Evolutionary conservation across 2,888 invertebrate genomes (phyloP).

Genomic region (Ditula angustiorana): DNA sequence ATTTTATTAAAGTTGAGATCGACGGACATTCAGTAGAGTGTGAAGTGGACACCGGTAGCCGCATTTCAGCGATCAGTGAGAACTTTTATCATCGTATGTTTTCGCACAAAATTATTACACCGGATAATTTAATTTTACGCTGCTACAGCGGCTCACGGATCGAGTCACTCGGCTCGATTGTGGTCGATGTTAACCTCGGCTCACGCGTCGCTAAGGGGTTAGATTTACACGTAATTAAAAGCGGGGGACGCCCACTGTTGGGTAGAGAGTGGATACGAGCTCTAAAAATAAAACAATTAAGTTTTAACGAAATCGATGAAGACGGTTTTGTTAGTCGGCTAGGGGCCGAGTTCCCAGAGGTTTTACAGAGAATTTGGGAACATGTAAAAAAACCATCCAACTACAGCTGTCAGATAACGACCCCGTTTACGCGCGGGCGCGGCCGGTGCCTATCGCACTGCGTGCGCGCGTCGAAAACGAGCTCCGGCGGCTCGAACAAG

Average conservation of each 20-base stretch:
- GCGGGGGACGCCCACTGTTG: background rate
- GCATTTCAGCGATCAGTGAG: too few relatives aligned
- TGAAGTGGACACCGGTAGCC: too few relatives aligned
- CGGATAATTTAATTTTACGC: too few relatives aligned
- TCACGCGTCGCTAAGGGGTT: too few relatives aligned
- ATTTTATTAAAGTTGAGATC: constrained; percentile 17
- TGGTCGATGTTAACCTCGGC: too few relatives aligned
- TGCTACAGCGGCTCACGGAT: too few relatives aligned
- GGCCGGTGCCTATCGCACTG: constrained; percentile 39
- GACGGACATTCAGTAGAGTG: too few relatives aligned
- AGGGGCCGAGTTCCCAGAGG: constrained; percentile 28
- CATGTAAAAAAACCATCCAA: constrained; percentile 35
- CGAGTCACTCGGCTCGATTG: too few relatives aligned
- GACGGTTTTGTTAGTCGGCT: constrained; percentile 14
- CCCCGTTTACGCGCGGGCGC: constrained; percentile 32
- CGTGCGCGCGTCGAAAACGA: constrained; percentile 33
- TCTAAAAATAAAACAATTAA: constrained; percentile 27
- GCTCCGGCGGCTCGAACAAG: constrained; percentile 33
- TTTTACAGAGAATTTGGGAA: constrained; percentile 39
- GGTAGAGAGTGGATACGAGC: constrained; percentile 11
- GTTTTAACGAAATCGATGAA: background rate
- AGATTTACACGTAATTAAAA: too few relatives aligned
- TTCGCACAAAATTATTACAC: too few relatives aligned
- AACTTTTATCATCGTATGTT: too few relatives aligned
- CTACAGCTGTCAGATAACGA: constrained; percentile 31